phyloP scores from a whole-genome alignment of 2,888 invertebrate species.

The Habroteleia sp. region DNA sequence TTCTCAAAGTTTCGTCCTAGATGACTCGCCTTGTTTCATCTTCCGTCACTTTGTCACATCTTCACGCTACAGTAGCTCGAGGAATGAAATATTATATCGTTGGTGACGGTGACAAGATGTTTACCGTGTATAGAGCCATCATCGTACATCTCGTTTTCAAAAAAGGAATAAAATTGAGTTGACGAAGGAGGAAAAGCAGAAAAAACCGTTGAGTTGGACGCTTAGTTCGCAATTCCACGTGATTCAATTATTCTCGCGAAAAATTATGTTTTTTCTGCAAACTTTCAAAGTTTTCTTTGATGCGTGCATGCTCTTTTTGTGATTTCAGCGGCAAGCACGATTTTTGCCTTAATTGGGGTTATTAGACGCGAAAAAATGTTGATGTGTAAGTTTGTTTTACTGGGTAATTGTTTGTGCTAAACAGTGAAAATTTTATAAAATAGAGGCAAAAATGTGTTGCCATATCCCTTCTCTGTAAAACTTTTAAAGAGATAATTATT shows the following conservation, averaged over 20 bases:
- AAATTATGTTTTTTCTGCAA: constrained; percentile 7
- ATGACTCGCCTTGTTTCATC: constrained; percentile 47
- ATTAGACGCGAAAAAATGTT: constrained; percentile 4
- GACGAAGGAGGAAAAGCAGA: too few species aligned
- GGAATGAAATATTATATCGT: constrained; percentile 68
- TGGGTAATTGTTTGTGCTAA: constrained; percentile 16
- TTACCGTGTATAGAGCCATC: constrained; percentile 62
- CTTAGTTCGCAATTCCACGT: constrained; percentile 4
- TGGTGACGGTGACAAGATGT: constrained; percentile 66
- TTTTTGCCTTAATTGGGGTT: constrained; percentile 20
- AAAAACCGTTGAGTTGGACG: background rate
- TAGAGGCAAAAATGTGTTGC: too few species aligned
- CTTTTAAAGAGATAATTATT: background rate
- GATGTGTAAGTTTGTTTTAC: constrained; percentile 8
- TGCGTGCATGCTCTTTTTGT: constrained; percentile 3
- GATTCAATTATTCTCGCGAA: constrained; percentile 24
- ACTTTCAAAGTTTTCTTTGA: constrained; percentile 22
- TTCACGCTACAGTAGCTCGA: constrained; percentile 58
- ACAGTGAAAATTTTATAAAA: too few species aligned
- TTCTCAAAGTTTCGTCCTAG: constrained; percentile 54
- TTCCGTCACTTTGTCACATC: constrained; percentile 60
- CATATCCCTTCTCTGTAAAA: too few species aligned
- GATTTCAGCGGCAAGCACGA: background rate
- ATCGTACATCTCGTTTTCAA: constrained; percentile 47
- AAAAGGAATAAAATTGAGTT: too few species aligned